phyloP scores from a whole-genome alignment of 2,113 vertebrate genomes.

The Gymnarchus niloticus region DNA sequence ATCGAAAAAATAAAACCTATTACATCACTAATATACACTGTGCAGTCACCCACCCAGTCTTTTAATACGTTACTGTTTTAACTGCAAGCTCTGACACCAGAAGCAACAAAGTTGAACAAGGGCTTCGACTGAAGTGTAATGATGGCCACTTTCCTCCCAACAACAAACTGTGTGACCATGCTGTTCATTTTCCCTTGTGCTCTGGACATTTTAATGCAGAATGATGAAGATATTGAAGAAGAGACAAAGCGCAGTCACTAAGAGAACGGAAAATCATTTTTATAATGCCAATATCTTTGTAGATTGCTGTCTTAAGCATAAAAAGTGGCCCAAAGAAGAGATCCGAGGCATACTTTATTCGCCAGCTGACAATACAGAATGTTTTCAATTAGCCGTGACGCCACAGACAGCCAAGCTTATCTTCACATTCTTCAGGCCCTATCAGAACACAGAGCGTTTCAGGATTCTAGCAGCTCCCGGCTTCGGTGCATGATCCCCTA shows the following conservation, averaged over 20 bases:
- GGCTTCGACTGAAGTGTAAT: no score
- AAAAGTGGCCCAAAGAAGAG: not conserved
- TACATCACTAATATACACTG: not conserved
- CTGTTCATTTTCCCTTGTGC: not conserved
- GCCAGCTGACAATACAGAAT: not conserved
- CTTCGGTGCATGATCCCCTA: not conserved
- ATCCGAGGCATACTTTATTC: not conserved
- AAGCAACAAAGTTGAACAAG: not conserved
- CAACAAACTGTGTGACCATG: not conserved
- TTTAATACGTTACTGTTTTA: not conserved
- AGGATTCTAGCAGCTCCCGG: not conserved
- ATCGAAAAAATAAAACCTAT: not conserved
- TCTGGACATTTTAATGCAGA: not conserved
- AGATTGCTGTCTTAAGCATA: not conserved
- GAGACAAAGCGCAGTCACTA: not conserved
- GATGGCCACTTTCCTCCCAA: no score
- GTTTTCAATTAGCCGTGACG: not conserved
- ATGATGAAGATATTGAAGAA: not conserved
- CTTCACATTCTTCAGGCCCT: not conserved
- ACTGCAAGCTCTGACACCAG: not conserved
- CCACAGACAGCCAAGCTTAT: not conserved
- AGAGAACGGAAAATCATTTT: not conserved
- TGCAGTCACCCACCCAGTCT: not conserved
- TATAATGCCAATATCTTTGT: not conserved
- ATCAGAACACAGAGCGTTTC: not conserved